Evolutionary conservation across 2,888 invertebrate genomes (phyloP).

Genomic region (Sphaeridia pumilis): DNA sequence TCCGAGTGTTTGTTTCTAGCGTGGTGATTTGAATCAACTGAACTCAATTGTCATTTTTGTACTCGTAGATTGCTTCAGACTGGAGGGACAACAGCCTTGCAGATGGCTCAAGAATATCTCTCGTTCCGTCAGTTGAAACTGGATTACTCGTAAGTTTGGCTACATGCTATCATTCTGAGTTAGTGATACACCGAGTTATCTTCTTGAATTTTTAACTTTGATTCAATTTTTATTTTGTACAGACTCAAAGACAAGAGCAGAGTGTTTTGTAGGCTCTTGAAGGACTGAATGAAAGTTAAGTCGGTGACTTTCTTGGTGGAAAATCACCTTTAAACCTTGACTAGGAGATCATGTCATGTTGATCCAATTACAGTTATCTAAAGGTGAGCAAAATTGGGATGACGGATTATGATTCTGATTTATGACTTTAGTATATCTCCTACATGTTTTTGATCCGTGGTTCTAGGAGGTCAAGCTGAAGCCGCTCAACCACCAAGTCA

Average conservation of each 20-base stretch:
- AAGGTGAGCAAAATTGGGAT: too few relatives aligned
- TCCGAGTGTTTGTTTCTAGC: too few relatives aligned
- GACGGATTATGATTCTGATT: too few relatives aligned
- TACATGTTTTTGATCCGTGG: too few relatives aligned
- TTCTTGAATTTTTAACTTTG: neutral
- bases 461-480: constrained; percentile 12
- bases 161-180: too few relatives aligned
- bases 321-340: constrained; percentile 85
- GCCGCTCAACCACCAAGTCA: neutral
- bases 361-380: constrained; percentile 85
- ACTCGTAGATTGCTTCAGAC: constrained; percentile 75
- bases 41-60: constrained; percentile 31
- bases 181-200: too few relatives aligned
- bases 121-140: constrained; percentile 88
- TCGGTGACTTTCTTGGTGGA: constrained; percentile 89
- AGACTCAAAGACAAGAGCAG: constrained; percentile 84
- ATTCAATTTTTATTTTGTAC: constrained; percentile 38
- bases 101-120: constrained; percentile 77
- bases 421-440: too few relatives aligned
- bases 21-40: constrained; percentile 4
- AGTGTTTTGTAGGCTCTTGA: constrained; percentile 93
- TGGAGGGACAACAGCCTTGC: constrained; percentile 77
- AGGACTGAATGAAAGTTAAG: constrained; percentile 85
- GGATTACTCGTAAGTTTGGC: constrained; percentile 83
- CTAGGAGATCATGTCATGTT: constrained; percentile 96